Conservation (phyloP, 2,113 vertebrate genomes). For the Lagenorhynchus albirostris region DNA sequence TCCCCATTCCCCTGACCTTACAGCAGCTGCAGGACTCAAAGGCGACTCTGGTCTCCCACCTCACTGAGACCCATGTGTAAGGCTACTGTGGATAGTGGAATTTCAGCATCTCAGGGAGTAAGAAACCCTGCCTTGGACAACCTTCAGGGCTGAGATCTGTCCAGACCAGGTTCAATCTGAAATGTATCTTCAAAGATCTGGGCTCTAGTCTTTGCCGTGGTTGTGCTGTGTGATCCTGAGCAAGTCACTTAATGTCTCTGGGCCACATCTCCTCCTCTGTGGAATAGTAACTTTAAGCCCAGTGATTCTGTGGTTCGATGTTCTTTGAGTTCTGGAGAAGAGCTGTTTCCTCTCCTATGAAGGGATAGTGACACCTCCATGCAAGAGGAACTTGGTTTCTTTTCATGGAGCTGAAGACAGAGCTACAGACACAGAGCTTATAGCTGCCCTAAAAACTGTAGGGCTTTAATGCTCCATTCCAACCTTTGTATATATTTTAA, state of each 20-base stretch:
- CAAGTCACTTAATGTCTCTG: neutral
- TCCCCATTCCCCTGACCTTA: neutral
- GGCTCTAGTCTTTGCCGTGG: neutral
- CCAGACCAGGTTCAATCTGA: neutral
- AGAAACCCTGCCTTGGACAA: too few species aligned
- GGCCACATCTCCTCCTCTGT: neutral
- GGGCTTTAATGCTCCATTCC: too few species aligned
- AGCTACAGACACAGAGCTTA: neutral
- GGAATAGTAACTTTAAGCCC: neutral
- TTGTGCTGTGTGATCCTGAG: neutral
- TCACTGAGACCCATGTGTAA: rapidly evolving
- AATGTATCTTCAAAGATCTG: neutral
- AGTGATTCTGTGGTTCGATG: neutral
- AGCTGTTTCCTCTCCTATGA: neutral
- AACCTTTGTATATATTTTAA: neutral
- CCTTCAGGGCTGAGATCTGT: neutral
- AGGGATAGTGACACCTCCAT: neutral
- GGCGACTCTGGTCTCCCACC: rapidly evolving
- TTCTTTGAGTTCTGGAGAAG: neutral
- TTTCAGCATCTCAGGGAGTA: neutral
- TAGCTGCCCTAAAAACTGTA: rapidly evolving
- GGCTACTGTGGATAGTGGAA: too few species aligned
- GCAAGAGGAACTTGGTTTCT: neutral
- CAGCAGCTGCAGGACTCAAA: neutral
- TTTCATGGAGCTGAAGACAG: neutral